Conservation (phyloP, 2,113 vertebrate genomes). For the Chunga burmeisteri region DNA sequence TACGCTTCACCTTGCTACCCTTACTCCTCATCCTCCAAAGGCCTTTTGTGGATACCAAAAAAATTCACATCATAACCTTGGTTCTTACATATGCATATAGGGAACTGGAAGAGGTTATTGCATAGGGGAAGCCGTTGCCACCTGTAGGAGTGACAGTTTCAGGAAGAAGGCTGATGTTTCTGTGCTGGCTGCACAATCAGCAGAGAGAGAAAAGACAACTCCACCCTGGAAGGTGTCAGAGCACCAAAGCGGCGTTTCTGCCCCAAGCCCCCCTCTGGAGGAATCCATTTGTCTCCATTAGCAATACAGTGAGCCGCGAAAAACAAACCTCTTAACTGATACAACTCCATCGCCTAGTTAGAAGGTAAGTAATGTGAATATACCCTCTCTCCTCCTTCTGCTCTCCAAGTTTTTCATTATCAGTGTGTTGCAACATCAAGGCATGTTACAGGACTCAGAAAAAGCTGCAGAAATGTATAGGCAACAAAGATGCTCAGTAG, state of each 20-base stretch:
- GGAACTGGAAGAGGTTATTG: background rate
- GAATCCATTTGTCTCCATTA: background rate
- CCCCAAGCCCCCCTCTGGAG: background rate
- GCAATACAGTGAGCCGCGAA: background rate
- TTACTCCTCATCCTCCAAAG: background rate
- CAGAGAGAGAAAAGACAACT: background rate
- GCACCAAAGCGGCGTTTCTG: background rate
- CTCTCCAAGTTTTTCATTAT: background rate
- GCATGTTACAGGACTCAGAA: background rate
- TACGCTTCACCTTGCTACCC: background rate
- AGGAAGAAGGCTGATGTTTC: background rate
- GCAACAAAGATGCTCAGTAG: background rate
- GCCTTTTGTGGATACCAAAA: background rate
- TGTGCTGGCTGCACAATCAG: background rate
- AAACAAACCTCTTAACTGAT: background rate
- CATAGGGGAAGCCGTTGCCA: background rate
- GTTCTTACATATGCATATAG: background rate
- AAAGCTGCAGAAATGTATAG: background rate
- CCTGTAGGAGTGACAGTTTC: background rate
- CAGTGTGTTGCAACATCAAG: background rate
- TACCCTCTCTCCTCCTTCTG: background rate
- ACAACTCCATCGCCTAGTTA: background rate
- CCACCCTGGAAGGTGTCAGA: background rate
- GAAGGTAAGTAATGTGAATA: background rate
- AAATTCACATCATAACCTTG: background rate